Evolutionary conservation across 2,797 vertebrate species (phyloP).

Genomic region (Serranus cabrilla): DNA sequence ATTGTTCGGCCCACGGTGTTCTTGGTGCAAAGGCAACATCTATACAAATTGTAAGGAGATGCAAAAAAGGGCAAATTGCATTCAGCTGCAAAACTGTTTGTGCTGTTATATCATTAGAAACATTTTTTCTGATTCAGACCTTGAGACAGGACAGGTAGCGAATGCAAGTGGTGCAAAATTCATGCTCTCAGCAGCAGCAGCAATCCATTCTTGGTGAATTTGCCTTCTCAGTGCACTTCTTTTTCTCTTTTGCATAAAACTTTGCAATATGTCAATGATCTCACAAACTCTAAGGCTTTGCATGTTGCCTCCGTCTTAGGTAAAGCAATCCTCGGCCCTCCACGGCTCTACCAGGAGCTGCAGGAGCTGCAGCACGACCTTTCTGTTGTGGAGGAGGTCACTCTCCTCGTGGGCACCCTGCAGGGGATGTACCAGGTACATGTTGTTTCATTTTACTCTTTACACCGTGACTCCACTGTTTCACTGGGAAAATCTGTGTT

Average conservation of each 20-base stretch:
- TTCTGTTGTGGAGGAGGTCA: conserved; percentile 95
- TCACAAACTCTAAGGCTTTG: neutral
- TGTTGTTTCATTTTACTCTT: neutral
- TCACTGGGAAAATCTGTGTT: neutral
- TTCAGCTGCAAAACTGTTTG: no score
- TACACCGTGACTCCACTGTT: neutral
- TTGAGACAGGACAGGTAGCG: no score
- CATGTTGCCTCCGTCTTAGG: conserved; percentile 64
- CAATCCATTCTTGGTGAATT: no score
- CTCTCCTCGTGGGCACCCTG: conserved; percentile 92
- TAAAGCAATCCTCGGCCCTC: conserved; percentile 92
- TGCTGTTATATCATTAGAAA: no score
- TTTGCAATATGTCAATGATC: neutral
- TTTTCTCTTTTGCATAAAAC: neutral
- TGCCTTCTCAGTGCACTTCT: neutral
- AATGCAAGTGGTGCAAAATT: no score
- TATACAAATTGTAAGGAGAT: no score
- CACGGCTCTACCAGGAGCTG: conserved; percentile 96
- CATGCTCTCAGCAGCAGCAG: no score
- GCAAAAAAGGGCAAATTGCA: no score
- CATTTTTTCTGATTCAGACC: no score
- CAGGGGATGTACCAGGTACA: conserved; percentile 95
- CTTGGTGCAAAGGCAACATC: no score
- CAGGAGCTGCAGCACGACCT: conserved; percentile 96
- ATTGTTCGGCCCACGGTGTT: no score